phyloP scores from a whole-genome alignment of 2,797 vertebrate genomes.

The Muscicapa striata region DNA sequence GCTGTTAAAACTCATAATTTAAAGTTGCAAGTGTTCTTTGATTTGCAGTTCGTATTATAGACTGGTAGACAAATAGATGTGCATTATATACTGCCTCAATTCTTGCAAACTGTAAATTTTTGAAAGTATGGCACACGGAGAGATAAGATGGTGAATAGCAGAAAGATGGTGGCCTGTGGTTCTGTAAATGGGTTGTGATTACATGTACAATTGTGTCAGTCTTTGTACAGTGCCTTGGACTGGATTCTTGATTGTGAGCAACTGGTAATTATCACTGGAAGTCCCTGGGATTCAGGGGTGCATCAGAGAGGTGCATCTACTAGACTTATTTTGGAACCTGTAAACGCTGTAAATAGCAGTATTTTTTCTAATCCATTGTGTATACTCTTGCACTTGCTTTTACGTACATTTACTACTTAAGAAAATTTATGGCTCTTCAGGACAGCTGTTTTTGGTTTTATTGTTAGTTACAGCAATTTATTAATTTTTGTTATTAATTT shows the following conservation, averaged over 20 bases:
- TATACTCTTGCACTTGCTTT: not conserved
- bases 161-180: not conserved
- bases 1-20: not conserved
- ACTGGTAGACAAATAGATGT: not conserved
- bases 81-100: not conserved
- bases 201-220: accelerated
- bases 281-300: not conserved
- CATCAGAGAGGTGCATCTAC: not conserved
- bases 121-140: accelerated
- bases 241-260: not conserved
- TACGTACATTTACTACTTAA: not conserved
- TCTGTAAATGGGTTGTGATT: not conserved
- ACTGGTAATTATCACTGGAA: not conserved
- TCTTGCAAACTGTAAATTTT: not conserved
- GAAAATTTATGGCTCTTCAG: not conserved
- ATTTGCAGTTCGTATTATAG: not conserved
- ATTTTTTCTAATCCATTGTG: not conserved
- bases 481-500: too few relatives aligned
- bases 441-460: not conserved
- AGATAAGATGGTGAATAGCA: not conserved
- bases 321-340: not conserved
- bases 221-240: not conserved
- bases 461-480: not conserved
- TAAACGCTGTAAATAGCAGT: not conserved
- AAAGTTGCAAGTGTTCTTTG: not conserved